Evolutionary conservation across 2,888 invertebrate species (phyloP), one percentile per base, ranked within the genome.

Genomic region (Hemaris fuciformis): DNA sequence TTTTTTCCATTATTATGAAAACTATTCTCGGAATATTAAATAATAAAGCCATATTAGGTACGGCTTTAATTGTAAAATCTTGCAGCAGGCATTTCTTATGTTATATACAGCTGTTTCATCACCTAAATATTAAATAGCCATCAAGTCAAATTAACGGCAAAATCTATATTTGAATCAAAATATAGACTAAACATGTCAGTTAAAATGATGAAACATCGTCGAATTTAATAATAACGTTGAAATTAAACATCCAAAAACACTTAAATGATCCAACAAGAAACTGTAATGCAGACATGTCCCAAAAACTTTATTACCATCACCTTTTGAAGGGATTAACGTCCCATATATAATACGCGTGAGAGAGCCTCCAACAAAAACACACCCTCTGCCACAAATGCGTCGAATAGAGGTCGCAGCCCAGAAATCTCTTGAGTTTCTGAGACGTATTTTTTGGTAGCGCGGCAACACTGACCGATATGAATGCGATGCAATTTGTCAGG

Each of bases 401-500:
- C 67, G 69, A 62, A 60, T 56, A 43, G 45, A 62, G 62, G 57
- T 59, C 48, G 53, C 42, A 56, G 41, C 56, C 42, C 34, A 41
- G 41, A 61, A 62, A 62, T 62, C 46, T 59, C 59, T 62, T 60
- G 57, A 66, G 62, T 58, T 57, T 34, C 38, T 42, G 57, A 64
- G 64, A 62, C 78, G 77, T 82, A 78, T 85, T 85, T 83, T 84
- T 84, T 79, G 79, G 81, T 74, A 79, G 76, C 79, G 72, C 71
- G 71, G 76, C 75, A 71, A 69, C 75, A 77, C 76, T 75, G 87
- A 81, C 86, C 87, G 76, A 87, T 90, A 90, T 85, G 88, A 83
- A 91, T 91, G 90, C 85, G 84, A 82, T 84, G 80, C 88, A 80
- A 90, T 91, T 89, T 90, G 85, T 91, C 87, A 86, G 89, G 87